Conservation (phyloP, 2,888 invertebrate species). For the Drosophila barbarae region DNA sequence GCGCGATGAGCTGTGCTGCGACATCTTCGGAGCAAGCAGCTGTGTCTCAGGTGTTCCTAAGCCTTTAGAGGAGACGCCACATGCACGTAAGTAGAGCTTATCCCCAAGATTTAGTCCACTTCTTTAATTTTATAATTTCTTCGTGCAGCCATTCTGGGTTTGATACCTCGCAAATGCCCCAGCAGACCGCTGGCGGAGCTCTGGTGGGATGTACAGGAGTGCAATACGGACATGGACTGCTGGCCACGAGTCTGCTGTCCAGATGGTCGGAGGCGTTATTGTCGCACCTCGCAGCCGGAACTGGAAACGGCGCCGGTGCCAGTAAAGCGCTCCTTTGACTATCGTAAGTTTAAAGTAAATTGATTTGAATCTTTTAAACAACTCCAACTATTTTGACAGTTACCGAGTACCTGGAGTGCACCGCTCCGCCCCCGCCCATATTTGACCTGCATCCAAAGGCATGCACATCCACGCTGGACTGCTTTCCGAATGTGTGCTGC, state of each 20-base stretch:
- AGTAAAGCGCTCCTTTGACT: conserved; percentile 83
- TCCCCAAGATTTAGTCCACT: too few species aligned
- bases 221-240: conserved; percentile 85
- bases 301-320: conserved; percentile 83
- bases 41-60: conserved; percentile 84
- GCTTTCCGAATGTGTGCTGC: conserved; percentile 89
- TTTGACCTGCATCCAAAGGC: conserved; percentile 86
- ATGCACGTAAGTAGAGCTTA: conserved; percentile 67
- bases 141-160: conserved; percentile 83
- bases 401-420: conserved; percentile 87
- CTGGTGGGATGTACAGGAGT: conserved; percentile 85
- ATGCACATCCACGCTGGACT: conserved; percentile 86
- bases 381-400: conserved; percentile 65
- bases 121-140: neutral
- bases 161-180: conserved; percentile 86
- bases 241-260: conserved; percentile 89
- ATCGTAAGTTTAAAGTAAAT: conserved; percentile 81
- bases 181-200: conserved; percentile 85
- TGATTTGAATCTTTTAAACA: neutral
- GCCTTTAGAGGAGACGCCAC: conserved; percentile 80
- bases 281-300: conserved; percentile 85
- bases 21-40: conserved; percentile 80
- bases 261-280: conserved; percentile 85
- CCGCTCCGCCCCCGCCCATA: conserved; percentile 84
- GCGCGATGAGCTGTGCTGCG: conserved; percentile 78